Evolutionary conservation across 2,113 vertebrate species (phyloP), one percentile per base, ranked within the genome.

Genomic region (Psilopogon haemacephalus): DNA sequence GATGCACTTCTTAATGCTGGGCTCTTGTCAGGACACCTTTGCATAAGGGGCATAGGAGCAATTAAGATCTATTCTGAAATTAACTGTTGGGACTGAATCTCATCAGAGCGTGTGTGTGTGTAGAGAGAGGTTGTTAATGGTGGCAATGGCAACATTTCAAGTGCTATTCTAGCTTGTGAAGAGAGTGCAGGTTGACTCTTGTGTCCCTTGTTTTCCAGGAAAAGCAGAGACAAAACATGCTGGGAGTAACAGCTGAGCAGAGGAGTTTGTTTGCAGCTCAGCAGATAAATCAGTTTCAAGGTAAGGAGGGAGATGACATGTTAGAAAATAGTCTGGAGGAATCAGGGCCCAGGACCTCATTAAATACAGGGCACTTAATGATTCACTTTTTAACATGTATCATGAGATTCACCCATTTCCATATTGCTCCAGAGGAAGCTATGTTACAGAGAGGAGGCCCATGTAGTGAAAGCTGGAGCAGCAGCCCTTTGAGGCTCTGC

Each of bases 261-360:
- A 95, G 68, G 84, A 97, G 56, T 63, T 74, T 89, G 32, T 97
- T 95, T 97, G 92, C 97, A 1, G 75, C 98, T 85, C 98, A 98
- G 82, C 98, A 98, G 94, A 97, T 98, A 95, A 98, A 93, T 93
- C 97, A 97, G 79, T 98, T 98, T 97, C 98, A 98, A 97, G 98
- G 98, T 99, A 98, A 97, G 97, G 64, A 86, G 90, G 35, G 62
- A 86, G 88, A 46, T 2, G 12, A 54, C 3, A 2, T 64, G 28
- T 55, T 62, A 2, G 63, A 38, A 44, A 94, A 94, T 90, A 90
- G 24, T 68, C 30, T 85, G 17, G 2, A 62, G 59, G 16, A 79
- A 15, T 24, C 32, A 59, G 40, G 38, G 56, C 52, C 64, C 72
- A n/a, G 26, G 52, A 10, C 35, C 82, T 81, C 64, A 35, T 54